These are phyloP conservation scores for Pluvianellus socialis DNA, from an alignment of 2,113 vertebrate genomes.

Conservation along the genomic window DNA sequence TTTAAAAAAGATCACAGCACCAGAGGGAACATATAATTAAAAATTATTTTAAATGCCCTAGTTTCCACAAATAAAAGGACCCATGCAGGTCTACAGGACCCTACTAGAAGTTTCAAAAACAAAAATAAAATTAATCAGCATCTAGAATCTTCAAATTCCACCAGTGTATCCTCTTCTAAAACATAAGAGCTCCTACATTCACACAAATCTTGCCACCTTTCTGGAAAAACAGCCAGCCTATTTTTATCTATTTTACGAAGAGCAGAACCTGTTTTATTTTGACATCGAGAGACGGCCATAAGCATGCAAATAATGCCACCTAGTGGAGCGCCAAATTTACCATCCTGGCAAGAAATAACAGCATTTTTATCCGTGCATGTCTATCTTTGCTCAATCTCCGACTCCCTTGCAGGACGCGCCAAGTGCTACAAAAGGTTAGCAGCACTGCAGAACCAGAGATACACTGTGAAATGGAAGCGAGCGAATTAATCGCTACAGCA, in stretches of 20 bases:
- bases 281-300: background rate
- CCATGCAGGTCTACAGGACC: background rate
- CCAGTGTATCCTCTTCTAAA: background rate
- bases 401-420: background rate
- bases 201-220: background rate
- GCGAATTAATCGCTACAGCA: background rate
- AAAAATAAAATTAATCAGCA: background rate
- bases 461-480: fast-evolving
- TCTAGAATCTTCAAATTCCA: background rate
- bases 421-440: background rate
- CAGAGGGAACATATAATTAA: background rate
- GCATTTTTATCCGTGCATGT: background rate
- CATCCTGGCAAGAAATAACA: fast-evolving
- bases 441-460: background rate
- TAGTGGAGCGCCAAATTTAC: background rate
- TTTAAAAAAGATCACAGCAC: background rate
- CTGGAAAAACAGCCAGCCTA: background rate
- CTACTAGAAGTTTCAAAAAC: background rate
- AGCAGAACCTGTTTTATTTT: background rate
- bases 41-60: background rate
- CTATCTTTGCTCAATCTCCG: background rate
- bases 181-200: background rate
- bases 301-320: constrained; percentile 19
- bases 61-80: background rate
- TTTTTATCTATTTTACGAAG: background rate